Percentiles rank a stretch among this genome's conserved stretches.
phyloP scores from a whole-genome alignment of 2,888 invertebrate genomes.

The Noctua fimbriata region DNA sequence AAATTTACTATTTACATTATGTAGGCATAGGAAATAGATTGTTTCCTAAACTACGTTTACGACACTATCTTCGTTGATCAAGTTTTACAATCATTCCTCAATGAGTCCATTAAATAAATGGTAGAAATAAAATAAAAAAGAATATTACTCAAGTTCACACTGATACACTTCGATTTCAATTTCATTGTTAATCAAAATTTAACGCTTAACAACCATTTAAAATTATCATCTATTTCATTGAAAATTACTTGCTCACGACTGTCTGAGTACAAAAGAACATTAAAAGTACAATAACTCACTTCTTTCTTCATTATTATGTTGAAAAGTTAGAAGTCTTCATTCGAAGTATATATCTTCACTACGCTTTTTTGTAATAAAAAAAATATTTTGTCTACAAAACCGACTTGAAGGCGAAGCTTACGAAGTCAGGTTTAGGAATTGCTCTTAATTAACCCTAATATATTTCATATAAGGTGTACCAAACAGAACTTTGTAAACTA shows the following conservation, averaged over 20 bases:
- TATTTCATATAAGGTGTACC: neutral
- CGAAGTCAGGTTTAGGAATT: neutral
- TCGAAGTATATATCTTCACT: neutral
- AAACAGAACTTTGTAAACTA: neutral
- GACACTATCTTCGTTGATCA: neutral
- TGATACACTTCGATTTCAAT: constrained; percentile 45
- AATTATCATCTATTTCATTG: constrained; percentile 43
- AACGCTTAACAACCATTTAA: constrained; percentile 37
- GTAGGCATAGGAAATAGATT: neutral
- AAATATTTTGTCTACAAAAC: neutral
- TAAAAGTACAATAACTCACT: constrained; percentile 4
- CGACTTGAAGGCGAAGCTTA: neutral
- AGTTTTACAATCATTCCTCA: constrained; percentile 13
- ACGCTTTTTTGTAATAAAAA: neutral
- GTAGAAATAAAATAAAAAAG: neutral
- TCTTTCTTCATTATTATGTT: neutral
- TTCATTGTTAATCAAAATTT: constrained; percentile 52
- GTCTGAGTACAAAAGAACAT: constrained; percentile 13
- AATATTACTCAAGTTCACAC: constrained; percentile 43
- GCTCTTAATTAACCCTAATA: neutral
- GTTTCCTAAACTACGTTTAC: neutral
- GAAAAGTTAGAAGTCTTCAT: neutral
- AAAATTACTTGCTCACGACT: constrained; percentile 42
- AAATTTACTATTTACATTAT: neutral
- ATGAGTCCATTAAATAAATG: neutral